Evolutionary conservation across 2,888 invertebrate genomes (phyloP), one percentile per base, ranked within the genome.

Genomic region (Tenthredo scrophulariae): DNA sequence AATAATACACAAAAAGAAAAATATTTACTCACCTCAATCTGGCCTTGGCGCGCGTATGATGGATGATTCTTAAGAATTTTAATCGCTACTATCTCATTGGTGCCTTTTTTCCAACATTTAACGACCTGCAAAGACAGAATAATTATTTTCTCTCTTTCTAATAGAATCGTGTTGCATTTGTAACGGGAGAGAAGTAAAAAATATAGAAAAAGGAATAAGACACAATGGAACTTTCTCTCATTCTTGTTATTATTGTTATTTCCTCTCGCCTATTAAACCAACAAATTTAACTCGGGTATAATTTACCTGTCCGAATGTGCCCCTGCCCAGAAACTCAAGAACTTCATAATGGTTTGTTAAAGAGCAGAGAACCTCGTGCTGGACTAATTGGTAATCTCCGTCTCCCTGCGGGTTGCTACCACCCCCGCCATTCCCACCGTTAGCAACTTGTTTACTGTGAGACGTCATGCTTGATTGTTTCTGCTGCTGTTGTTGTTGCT

Each of bases 11-110:
- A n/a, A 50, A 43, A 10, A 62, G 13, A 40, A 22, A 37, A 75
- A 62, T 15, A 62, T n/a, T 29, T 33, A 88, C 94, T 94, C 88
- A 98, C 99, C 96, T 99, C 99, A 94, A 99, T 99, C 95, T 99
- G 99, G 90, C 99, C 99, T 95, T 99, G 99, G 92, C 99, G 97
- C 89, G 99, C 99, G 95, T 99, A 99, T 91, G 99, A 99, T 89
- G 99, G 99, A 95, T 99, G 99, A 95, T 99, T 99, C 95, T 99
- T 99, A 86, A 99, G 95, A 93, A 99, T 99, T 95, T 99, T 99
- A 94, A 99, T 99, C 93, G 99, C 99, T 92, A 99, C 99, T 93
- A 99, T 99, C 94, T 99, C 99, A 94, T 99, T 99, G 91, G 99
- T 99, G 94, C 99, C 99, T 94, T 99, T 99, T 95, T 99, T 99